Evolutionary conservation across 2,888 invertebrate genomes (phyloP), one percentile per base, ranked within the genome.

Genomic region (Caenorhabditis doughertyi): DNA sequence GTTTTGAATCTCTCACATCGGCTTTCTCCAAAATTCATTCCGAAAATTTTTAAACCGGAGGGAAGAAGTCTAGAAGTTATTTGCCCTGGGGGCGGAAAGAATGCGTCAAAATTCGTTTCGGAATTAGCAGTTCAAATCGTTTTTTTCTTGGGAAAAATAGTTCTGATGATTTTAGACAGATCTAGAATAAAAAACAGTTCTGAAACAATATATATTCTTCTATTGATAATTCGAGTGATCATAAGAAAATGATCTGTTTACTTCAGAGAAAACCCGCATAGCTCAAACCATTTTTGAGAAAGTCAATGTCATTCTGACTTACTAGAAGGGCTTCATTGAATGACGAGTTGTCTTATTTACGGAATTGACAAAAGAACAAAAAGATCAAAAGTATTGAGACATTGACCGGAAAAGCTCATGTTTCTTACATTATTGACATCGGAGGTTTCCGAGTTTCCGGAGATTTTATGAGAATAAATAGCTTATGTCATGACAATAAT

Each of bases 341-440:
- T n/a, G 35, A 56, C n/a, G 3, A 23, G 23, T 51, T 60, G 60
- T 27, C 42, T 60, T 60, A 27, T 60, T 60, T 39, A 23, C 5
- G 27, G 60, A 42, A 60, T 35, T 13, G 9, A 9, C 9, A 21
- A 32, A 35, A 56, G n/a, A 53, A 11, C 44, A 58, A n/a, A 13
- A 27, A 60, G 35, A 56, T 56, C 18, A 56, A 23, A 27, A 32
- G 18, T 60, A 21, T 42, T 44, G 25, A 49, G 64, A 64, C 32
- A 64, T 49, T 64, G 64, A 64, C 64, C 64, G 64, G 64, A 64
- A 64, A 49, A 13, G 16, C 18, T 64, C 64, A 64, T 64, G 49
- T 64, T 64, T 49, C 64, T 18, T 32, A 9, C 8, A 49, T 32
- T 64, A 64, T 64, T 64, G 47, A 64, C 49, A 49, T 29, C 49